Conservation (phyloP, 2,113 vertebrate genomes). For the Cricetomys ansorgei region DNA sequence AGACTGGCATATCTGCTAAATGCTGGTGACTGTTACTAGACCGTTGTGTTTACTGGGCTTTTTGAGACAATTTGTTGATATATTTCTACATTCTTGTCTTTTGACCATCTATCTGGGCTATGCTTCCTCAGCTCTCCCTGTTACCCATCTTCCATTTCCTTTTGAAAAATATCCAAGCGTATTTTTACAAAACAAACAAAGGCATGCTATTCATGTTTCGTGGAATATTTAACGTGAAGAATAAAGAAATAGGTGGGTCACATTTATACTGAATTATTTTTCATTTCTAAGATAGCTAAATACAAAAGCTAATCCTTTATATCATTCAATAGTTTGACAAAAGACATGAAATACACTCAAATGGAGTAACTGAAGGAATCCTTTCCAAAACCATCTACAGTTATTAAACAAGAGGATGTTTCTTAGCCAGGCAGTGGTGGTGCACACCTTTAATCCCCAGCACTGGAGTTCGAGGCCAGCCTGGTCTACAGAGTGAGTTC, state of each 20-base stretch:
- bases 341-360: not conserved
- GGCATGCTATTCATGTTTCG: not conserved
- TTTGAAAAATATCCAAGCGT: not conserved
- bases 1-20: not conserved
- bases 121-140: not conserved
- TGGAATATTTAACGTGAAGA: not conserved
- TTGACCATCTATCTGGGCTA: not conserved
- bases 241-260: not conserved
- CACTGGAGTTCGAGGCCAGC: too few relatives aligned
- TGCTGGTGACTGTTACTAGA: not conserved
- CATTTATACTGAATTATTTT: conserved; percentile 3
- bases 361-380: not conserved
- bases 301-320: not conserved
- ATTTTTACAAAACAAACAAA: conserved; percentile 20
- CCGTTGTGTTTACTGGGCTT: not conserved
- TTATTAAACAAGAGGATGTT: not conserved
- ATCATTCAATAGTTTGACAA: conserved; percentile 5
- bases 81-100: not conserved
- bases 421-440: too few relatives aligned
- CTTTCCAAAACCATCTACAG: not conserved
- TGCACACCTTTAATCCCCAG: too few relatives aligned
- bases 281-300: not conserved
- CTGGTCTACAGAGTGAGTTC: too few relatives aligned
- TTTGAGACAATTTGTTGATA: not conserved
- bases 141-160: not conserved